Conservation (phyloP, 1,140 invertebrate species). For the Drosophila repletoides region DNA sequence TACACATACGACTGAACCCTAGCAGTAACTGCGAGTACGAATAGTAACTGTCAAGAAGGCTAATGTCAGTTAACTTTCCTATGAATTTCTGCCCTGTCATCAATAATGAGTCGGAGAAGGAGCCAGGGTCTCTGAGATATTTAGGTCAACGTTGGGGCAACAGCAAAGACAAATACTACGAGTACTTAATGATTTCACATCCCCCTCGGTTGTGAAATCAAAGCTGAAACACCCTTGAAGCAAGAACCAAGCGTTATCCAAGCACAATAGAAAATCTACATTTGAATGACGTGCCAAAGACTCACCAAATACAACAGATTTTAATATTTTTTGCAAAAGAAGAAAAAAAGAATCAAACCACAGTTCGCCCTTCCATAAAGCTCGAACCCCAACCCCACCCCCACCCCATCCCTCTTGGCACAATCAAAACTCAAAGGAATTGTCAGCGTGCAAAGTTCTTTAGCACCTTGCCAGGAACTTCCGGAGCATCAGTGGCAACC, state of each 20-base stretch:
- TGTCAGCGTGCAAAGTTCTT: constrained; percentile 53
- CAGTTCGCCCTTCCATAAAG: background rate
- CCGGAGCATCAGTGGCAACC: constrained; percentile 47
- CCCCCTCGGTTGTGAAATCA: constrained; percentile 6
- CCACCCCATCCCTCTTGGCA: background rate
- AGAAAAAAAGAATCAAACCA: constrained; percentile 8
- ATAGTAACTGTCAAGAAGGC: constrained; percentile 59
- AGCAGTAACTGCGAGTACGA: no score
- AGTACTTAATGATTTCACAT: constrained; percentile 7
- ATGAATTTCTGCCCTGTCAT: constrained; percentile 59
- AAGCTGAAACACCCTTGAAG: background rate
- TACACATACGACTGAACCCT: constrained; percentile 51
- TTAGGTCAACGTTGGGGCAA: constrained; percentile 41
- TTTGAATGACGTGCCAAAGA: constrained; percentile 50
- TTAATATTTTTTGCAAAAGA: constrained; percentile 50
- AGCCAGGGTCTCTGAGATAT: constrained; percentile 19
- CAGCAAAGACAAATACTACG: constrained; percentile 24
- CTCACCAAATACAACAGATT: constrained; percentile 9
- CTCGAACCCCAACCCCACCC: background rate
- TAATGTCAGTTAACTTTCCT: constrained; percentile 38
- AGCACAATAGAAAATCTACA: constrained; percentile 62
- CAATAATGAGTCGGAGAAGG: constrained; percentile 52
- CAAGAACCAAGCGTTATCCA: constrained; percentile 9
- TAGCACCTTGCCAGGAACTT: constrained; percentile 50
- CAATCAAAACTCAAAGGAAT: constrained; percentile 70